phyloP scores from a whole-genome alignment of 2,113 vertebrate genomes.

The Tor tambroides region DNA sequence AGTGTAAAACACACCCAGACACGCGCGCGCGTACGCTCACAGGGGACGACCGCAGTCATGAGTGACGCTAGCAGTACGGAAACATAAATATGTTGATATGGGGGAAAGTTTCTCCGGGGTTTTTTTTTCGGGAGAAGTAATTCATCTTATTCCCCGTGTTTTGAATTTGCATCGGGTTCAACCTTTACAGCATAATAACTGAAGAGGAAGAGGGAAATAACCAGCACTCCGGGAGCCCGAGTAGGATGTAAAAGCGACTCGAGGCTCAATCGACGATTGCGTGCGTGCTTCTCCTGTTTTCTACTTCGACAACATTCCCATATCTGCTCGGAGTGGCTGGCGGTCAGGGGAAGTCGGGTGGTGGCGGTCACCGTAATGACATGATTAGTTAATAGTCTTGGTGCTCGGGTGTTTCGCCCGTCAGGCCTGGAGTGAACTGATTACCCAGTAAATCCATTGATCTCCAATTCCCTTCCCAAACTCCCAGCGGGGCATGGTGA shows the following conservation, averaged over 20 bases:
- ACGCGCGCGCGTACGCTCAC: constrained; percentile 44
- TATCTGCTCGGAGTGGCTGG: constrained; percentile 3
- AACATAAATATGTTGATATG: constrained; percentile 67
- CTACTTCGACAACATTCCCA: background rate
- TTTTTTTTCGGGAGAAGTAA: background rate
- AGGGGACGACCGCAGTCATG: constrained; percentile 63
- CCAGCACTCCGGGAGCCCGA: background rate
- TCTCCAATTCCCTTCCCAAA: constrained; percentile 49
- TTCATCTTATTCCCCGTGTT: constrained; percentile 14
- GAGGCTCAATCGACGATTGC: background rate
- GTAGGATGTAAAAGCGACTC: background rate
- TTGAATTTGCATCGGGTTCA: constrained; percentile 21
- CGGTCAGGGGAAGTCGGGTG: background rate
- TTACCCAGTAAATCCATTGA: constrained; percentile 68
- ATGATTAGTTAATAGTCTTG: constrained; percentile 67
- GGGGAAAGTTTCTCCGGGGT: constrained; percentile 72
- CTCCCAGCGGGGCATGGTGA: constrained; percentile 19
- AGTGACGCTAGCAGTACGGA: constrained; percentile 65
- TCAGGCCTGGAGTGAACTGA: constrained; percentile 68
- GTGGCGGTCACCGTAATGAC: constrained; percentile 56
- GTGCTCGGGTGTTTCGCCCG: constrained; percentile 52
- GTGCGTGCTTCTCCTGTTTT: background rate
- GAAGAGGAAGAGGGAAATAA: constrained; percentile 16
- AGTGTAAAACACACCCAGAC: constrained; percentile 69
- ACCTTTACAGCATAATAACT: constrained; percentile 23